Base-by-base conservation (phyloP, 2,113 vertebrate species). In the Rhinopomastus cyanomelas region DNA sequence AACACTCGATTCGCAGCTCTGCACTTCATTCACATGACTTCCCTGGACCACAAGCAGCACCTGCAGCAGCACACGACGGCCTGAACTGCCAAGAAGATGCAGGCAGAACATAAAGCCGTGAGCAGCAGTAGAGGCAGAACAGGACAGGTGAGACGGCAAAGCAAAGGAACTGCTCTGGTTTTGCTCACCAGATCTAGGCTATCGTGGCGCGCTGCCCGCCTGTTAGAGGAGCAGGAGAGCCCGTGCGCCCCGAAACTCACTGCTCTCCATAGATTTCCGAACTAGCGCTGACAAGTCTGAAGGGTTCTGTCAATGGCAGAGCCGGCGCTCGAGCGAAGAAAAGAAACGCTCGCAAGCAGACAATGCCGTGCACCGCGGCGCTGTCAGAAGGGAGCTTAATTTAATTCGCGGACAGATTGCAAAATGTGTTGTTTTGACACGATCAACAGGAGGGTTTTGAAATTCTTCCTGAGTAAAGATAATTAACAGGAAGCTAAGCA, bases 391-490 rank as follows among this genome's bases (percentile, higher is more conserved):
- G 17, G 44, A 72, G 73, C 80, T 69, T 56, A 32, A 64, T 53
- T 68, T 88, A 68, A 88, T 72, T 88, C 69, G 49, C 1, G 20
- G 72, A 72, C 87, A 90, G 89, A 93, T 88, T 84, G 92, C 78
- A 87, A 90, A 94, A 93, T 90, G 78, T 85, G 81, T 52, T 92
- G 92, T 94, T 95, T 94, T 95, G 88, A 94, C 88, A 81, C 8
- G 49, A 92, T 72, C 78, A 85, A 85, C 78, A 66, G 75, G 81
- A 93, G 89, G 78, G 37, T 91, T 90, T 89, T 85, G 46, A 96
- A 93, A 94, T 86, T 73, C 64, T 89, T 87, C 67, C 87, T 52
- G 29, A 84, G 51, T 44, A 87, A 79, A 68, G 81, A 85, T 82
- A 92, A 90, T 90, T 93, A 93, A 61, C 32, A 64, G 67, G 87